Conservation (phyloP, 1,140 invertebrate species). For the Drosophila nigromelanica region DNA sequence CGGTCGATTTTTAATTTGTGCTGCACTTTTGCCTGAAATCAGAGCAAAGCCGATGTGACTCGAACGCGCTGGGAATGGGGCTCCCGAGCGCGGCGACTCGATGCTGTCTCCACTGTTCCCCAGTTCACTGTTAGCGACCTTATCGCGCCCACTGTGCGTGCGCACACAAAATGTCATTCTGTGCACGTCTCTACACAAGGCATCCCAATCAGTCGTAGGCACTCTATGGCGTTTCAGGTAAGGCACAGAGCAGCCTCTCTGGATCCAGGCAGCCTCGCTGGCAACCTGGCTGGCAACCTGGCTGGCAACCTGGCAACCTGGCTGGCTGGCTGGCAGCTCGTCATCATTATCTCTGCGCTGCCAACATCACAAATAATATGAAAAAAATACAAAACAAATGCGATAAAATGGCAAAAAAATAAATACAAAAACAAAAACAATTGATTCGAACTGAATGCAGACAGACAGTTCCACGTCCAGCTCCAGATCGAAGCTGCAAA, state of each 20-base stretch:
- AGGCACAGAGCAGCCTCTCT: slow-evolving; percentile 50
- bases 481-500: slow-evolving; percentile 58
- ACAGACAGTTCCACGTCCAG: slow-evolving; percentile 32
- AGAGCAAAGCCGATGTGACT: slow-evolving; percentile 54
- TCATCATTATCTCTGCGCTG: slow-evolving; percentile 81
- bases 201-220: slow-evolving; percentile 78
- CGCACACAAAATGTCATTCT: slow-evolving; percentile 79
- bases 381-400: slow-evolving; percentile 59
- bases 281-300: slow-evolving; percentile 13
- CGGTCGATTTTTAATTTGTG: slow-evolving; percentile 76
- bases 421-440: slow-evolving; percentile 39
- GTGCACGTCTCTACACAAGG: slow-evolving; percentile 75
- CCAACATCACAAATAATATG: slow-evolving; percentile 81
- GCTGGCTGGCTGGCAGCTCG: slow-evolving; percentile 63
- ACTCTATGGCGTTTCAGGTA: slow-evolving; percentile 70
- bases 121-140: slow-evolving; percentile 52
- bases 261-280: slow-evolving; percentile 26
- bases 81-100: too few relatives aligned
- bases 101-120: not conserved
- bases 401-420: slow-evolving; percentile 30
- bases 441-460: slow-evolving; percentile 22
- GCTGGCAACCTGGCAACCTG: too few relatives aligned
- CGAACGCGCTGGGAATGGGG: slow-evolving; percentile 6
- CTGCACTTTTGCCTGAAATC: slow-evolving; percentile 71
- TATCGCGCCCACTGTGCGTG: slow-evolving; percentile 75